These are phyloP conservation scores for Isaurus tuberculatus DNA, from an alignment of 92 coral and sea anemone species.

Conservation along the genomic window DNA sequence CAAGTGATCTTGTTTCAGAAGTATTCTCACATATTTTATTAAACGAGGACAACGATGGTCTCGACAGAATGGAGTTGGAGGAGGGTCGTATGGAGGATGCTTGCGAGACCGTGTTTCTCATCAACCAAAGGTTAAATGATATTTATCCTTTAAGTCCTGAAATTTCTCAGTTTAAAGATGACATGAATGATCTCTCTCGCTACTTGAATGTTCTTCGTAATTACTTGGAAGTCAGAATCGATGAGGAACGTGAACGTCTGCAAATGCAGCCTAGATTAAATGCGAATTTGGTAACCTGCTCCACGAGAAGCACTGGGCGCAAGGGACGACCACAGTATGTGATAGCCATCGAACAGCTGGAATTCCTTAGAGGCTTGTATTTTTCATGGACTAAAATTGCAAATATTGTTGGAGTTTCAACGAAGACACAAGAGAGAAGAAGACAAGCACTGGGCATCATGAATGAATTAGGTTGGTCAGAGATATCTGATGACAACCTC, in stretches of 20 bases:
- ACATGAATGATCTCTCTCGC: slow-evolving; percentile 18
- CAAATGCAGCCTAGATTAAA: slow-evolving; percentile 15
- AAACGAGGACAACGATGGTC: neutral
- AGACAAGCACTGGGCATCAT: slow-evolving; percentile 42
- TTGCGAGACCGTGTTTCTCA: slow-evolving; percentile 36
- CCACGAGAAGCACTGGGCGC: neutral
- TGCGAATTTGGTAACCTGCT: slow-evolving; percentile 9
- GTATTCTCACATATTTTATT: neutral
- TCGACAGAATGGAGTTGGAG: slow-evolving; percentile 12
- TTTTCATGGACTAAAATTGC: slow-evolving; percentile 49
- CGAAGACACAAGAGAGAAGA: slow-evolving; percentile 41
- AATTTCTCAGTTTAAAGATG: slow-evolving; percentile 11
- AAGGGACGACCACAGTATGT: slow-evolving; percentile 37
- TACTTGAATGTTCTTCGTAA: slow-evolving; percentile 35
- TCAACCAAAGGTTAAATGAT: slow-evolving; percentile 28
- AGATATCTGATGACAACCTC: slow-evolving; percentile 36
- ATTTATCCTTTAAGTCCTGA: slow-evolving; percentile 26
- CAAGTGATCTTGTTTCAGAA: slow-evolving; percentile 13
- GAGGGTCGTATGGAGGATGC: slow-evolving; percentile 47
- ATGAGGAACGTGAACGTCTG: slow-evolving; percentile 20
- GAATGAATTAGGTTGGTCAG: slow-evolving; percentile 13
- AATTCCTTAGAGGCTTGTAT: slow-evolving; percentile 34
- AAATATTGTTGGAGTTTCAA: slow-evolving; percentile 24
- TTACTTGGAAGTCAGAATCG: slow-evolving; percentile 26
- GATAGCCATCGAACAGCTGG: slow-evolving; percentile 29